Evolutionary conservation across 1,140 invertebrate genomes (phyloP).

Genomic region (Pseudachorutes palmiensis): DNA sequence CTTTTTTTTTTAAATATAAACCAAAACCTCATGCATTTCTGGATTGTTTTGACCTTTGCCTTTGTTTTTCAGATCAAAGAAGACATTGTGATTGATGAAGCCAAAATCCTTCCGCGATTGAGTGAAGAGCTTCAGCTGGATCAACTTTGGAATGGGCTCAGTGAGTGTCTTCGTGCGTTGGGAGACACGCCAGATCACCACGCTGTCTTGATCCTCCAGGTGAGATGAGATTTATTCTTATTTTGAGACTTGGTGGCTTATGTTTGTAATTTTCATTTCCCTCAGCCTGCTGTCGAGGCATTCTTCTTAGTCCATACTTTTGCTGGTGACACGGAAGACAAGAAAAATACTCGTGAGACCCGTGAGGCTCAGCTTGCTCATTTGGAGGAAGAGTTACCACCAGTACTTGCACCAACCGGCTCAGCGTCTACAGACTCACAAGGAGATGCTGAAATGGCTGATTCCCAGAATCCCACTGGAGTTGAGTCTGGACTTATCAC

Average conservation of each 20-base stretch:
- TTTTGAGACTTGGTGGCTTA: too few species aligned
- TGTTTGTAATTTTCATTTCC: too few species aligned
- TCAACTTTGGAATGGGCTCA: constrained; percentile 71
- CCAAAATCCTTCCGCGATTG: constrained; percentile 50
- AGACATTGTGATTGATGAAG: constrained; percentile 28
- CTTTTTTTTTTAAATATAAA: too few species aligned
- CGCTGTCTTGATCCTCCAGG: constrained; percentile 80
- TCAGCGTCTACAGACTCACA: constrained; percentile 4
- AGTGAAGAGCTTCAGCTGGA: constrained; percentile 66
- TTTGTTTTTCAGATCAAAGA: constrained; percentile 13
- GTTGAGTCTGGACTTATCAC: constrained; percentile 11
- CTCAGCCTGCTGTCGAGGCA: constrained; percentile 80
- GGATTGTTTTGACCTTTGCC: too few species aligned
- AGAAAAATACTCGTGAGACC: constrained; percentile 39
- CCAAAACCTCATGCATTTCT: too few species aligned
- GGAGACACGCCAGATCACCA: constrained; percentile 85
- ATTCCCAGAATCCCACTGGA: constrained; percentile 18
- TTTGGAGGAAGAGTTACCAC: constrained; percentile 47
- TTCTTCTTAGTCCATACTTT: constrained; percentile 83
- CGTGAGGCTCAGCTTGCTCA: constrained; percentile 51
- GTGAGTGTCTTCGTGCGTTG: constrained; percentile 69
- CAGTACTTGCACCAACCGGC: constrained; percentile 45
- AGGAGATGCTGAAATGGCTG: constrained; percentile 27
- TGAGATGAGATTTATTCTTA: too few species aligned
- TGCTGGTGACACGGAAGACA: constrained; percentile 38